phyloP scores from a whole-genome alignment of 2,113 vertebrate genomes.

The Lipophrys pholis region DNA sequence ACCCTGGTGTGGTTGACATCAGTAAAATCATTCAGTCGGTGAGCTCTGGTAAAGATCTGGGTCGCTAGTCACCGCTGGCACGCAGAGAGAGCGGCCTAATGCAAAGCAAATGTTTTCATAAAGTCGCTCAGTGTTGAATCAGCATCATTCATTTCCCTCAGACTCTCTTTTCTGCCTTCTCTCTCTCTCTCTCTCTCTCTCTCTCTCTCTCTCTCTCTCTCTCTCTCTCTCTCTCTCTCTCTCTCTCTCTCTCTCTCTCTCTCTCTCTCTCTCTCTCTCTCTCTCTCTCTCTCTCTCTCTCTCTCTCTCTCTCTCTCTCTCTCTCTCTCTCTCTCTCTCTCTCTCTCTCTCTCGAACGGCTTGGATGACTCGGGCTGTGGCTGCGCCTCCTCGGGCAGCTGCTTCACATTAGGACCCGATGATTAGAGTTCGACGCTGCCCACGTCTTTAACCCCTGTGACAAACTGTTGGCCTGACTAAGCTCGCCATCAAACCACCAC shows the following conservation, averaged over 20 bases:
- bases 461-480: slow-evolving; percentile 44
- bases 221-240: slow-evolving; percentile 9
- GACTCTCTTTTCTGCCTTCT: slow-evolving; percentile 62
- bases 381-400: slow-evolving; percentile 59
- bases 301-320: slow-evolving; percentile 52
- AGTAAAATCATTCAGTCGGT: slow-evolving; percentile 38
- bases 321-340: slow-evolving; percentile 17
- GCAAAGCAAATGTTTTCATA: slow-evolving; percentile 80
- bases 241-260: slow-evolving; percentile 52
- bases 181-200: slow-evolving; percentile 53
- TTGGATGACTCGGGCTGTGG: slow-evolving; percentile 25
- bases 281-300: slow-evolving; percentile 11
- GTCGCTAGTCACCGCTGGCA: slow-evolving; percentile 57
- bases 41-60: slow-evolving; percentile 55
- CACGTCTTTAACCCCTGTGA: slow-evolving; percentile 57
- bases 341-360: slow-evolving; percentile 21
- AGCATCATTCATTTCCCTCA: slow-evolving; percentile 67
- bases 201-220: slow-evolving; percentile 15
- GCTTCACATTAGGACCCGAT: slow-evolving; percentile 71
- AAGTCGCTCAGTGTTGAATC: slow-evolving; percentile 73
- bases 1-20: slow-evolving; percentile 25
- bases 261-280: slow-evolving; percentile 17
- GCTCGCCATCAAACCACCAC: slow-evolving; percentile 57
- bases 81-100: slow-evolving; percentile 52
- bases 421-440: slow-evolving; percentile 62